These are phyloP conservation scores for Meles meles DNA, from an alignment of 2,113 vertebrate genomes.

Conservation along the genomic window DNA sequence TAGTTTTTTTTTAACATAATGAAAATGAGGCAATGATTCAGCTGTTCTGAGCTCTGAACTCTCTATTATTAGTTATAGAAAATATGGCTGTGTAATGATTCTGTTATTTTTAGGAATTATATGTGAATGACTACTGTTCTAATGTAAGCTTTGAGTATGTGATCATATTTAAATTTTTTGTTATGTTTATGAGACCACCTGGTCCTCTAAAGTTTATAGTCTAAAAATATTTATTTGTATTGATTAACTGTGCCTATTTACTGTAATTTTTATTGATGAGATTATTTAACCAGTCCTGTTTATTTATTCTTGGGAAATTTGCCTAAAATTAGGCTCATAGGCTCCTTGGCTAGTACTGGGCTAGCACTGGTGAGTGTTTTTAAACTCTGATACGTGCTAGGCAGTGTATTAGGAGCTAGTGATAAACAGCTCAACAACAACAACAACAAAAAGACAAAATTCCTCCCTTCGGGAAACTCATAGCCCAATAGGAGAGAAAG, in stretches of 20 bases:
- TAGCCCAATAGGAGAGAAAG: background rate
- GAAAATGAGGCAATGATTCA: conserved; percentile 1
- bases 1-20: background rate
- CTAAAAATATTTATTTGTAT: conserved; percentile 2
- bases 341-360: background rate
- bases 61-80: background rate
- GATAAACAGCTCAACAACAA: background rate
- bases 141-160: background rate
- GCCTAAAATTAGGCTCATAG: background rate
- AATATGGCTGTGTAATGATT: background rate
- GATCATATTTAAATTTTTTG: background rate
- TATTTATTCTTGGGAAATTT: conserved; percentile 28
- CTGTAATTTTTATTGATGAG: background rate
- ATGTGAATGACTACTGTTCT: background rate
- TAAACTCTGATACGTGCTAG: background rate
- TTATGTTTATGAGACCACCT: background rate
- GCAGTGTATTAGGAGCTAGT: background rate
- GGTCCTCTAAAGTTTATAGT: background rate
- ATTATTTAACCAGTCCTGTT: background rate
- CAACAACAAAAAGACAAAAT: background rate
- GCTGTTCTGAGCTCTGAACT: background rate
- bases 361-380: background rate
- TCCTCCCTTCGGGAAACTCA: background rate
- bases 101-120: background rate
- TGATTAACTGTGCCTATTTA: background rate